Evolutionary conservation across 2,113 vertebrate genomes (phyloP), one percentile per base, ranked within the genome.

Genomic region (Callipepla squamata): DNA sequence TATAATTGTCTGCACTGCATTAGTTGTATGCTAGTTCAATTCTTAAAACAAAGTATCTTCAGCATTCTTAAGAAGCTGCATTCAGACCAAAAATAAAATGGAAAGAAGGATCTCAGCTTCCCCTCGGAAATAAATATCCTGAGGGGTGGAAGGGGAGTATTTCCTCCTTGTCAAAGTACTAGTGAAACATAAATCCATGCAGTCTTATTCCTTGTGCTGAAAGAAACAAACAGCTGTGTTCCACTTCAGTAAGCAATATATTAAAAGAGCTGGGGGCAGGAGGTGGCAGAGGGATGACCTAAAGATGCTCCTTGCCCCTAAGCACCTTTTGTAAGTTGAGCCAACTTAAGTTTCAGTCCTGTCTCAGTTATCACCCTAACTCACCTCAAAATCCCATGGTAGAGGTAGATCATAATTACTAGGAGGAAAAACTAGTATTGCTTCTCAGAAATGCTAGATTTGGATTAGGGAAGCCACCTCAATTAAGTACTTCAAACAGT

Each of bases 221-320:
- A 72, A 72, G 85, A 77, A 81, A 77, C 51, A 85, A 91, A 77
- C 42, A 81, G 77, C 78, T 83, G 73, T 63, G 42, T 58, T 87
- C 55, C 48, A 26, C 28, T 38, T 73, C 42, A 68, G 65, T 62
- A 63, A 68, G 53, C 10, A 50, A 45, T 66, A 69, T n/a, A 75
- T 83, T 75, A 74, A 57, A 81, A 82, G 45, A 32, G 12, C 2
- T 38, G 22, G 13, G 6, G n/a, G 12, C 7, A 7, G 38, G 10
- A 32, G 26, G 8, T 6, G n/a, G 47, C 34, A 51, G 62, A 76
- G 40, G 22, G 36, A 21, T 0, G 1, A 84, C 32, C 63, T 66
- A 65, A 76, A 79, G 57, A 90, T 62, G 40, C 65, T 40, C 26
- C 45, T 45, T 79, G 50, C 45, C 47, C 51, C 58, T 42, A 66